These are phyloP conservation scores for Leptocoma aspasia DNA, from an alignment of 2,113 vertebrate species.

Conservation along the genomic window DNA sequence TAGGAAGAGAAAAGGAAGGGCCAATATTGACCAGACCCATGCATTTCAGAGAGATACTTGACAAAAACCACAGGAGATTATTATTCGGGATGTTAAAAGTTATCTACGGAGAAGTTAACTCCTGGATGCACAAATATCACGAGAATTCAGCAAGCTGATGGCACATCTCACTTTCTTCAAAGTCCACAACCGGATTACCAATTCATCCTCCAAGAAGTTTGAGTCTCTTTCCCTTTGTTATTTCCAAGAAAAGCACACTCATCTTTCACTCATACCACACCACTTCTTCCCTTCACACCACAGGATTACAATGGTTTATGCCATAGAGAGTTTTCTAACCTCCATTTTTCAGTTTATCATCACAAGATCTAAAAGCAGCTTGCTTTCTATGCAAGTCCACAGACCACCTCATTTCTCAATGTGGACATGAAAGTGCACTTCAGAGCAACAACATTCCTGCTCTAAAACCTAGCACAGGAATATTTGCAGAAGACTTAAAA, in stretches of 20 bases:
- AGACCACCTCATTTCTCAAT: neutral
- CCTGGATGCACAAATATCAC: neutral
- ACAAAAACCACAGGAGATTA: neutral
- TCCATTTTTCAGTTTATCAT: neutral
- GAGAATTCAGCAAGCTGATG: neutral
- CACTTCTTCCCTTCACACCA: neutral
- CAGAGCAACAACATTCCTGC: neutral
- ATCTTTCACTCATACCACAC: neutral
- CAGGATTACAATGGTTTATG: neutral
- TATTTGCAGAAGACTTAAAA: neutral
- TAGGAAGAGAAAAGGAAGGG: neutral
- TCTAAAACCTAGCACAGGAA: neutral
- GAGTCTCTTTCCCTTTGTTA: neutral
- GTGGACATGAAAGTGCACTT: neutral
- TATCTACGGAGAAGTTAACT: neutral
- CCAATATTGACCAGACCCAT: neutral
- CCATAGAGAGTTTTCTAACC: neutral
- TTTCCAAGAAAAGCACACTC: neutral
- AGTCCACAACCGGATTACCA: neutral
- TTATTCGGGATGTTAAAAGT: neutral
- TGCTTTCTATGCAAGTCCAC: accelerated
- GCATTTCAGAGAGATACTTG: neutral
- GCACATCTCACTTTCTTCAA: neutral
- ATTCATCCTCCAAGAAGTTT: neutral
- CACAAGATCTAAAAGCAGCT: neutral